Base-by-base conservation (phyloP, 92 coral and sea anemone genomes). In the Parazoanthus darwini region DNA sequence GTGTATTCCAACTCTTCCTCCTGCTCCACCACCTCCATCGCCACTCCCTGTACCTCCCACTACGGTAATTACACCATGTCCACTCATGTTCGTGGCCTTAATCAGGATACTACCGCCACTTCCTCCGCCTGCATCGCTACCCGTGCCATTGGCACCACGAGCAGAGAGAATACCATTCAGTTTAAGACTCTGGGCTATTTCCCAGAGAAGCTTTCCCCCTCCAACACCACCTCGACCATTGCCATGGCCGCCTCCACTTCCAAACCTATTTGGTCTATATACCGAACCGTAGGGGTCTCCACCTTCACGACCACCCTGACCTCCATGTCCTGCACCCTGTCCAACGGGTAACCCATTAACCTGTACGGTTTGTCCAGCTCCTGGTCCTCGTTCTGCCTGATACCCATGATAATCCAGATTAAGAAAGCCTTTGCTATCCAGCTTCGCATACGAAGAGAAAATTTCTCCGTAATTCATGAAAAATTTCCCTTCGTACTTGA, bases 231-330 rank as follows among this genome's bases (percentile, higher is more conserved):
- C 94, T 37, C 43, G 85, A 71, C 94, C 94, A 26, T 77, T 68
- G 16, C 91, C 93, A 39, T 88, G 88, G 36, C 94, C 94, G 1
- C 94, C 94, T 44, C 94, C 94, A 81, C 94, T 92, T 10, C 94
- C 94, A 72, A 92, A 83, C 37, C 43, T 74, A 72, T 63, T 51
- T 35, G 94, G 94, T 8, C 67, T 54, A 66, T 79, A 92, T 68
- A 92, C 94, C 13, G 94, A 92, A 20, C 93, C 94, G 37, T 92
- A 92, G 14, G 94, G 88, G n/a, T 74, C 46, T 2, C 94, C 94
- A 15, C 94, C 94, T 73, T 90, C 77, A 70, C 83, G 66, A 56
- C 91, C 94, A 51, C 94, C 94, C 25, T 79, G 81, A 29, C 94
- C 94, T 16, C 94, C 94, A 72, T 92, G 92, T 3, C 94, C 94